Percentiles rank a stretch among this genome's conserved stretches.
Evolutionary conservation across 2,888 invertebrate genomes (phyloP).

Genomic region (Hydrotaea cyrtoneurina): DNA sequence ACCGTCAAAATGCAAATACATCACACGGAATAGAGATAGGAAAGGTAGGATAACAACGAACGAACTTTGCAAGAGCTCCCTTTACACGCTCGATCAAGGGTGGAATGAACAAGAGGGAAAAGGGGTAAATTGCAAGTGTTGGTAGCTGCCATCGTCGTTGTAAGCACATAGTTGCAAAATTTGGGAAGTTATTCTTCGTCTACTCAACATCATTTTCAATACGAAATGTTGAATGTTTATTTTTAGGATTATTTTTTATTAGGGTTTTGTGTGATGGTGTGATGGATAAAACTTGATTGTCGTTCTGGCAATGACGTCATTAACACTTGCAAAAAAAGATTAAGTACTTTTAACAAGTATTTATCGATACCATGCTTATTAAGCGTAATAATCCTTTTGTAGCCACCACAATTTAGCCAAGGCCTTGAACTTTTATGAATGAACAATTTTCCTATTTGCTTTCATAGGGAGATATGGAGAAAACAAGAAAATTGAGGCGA

Average conservation of each 20-base stretch:
- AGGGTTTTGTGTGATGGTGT: slow-evolving; percentile 8
- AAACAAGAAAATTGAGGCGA: too few relatives aligned
- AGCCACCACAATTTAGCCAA: neutral
- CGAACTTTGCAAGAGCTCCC: neutral
- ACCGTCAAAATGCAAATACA: neutral
- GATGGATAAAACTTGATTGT: slow-evolving; percentile 30
- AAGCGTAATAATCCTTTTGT: neutral
- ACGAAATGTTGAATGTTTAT: neutral
- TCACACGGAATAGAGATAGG: neutral
- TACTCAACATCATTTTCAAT: neutral
- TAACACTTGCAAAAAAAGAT: neutral
- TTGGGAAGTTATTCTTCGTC: neutral
- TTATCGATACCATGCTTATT: neutral
- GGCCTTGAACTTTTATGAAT: slow-evolving; percentile 69
- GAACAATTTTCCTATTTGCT: slow-evolving; percentile 42
- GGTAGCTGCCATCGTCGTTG: neutral
- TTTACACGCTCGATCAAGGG: neutral
- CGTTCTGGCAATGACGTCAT: slow-evolving; percentile 53
- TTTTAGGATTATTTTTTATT: neutral
- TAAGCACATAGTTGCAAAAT: slow-evolving; percentile 29
- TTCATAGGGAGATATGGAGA: too few relatives aligned
- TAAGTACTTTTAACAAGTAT: too few relatives aligned
- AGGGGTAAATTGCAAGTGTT: slow-evolving; percentile 19
- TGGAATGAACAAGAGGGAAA: neutral
- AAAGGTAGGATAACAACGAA: neutral